Conservation (phyloP, 1,140 invertebrate species). For the Drosophila kepulauana region DNA sequence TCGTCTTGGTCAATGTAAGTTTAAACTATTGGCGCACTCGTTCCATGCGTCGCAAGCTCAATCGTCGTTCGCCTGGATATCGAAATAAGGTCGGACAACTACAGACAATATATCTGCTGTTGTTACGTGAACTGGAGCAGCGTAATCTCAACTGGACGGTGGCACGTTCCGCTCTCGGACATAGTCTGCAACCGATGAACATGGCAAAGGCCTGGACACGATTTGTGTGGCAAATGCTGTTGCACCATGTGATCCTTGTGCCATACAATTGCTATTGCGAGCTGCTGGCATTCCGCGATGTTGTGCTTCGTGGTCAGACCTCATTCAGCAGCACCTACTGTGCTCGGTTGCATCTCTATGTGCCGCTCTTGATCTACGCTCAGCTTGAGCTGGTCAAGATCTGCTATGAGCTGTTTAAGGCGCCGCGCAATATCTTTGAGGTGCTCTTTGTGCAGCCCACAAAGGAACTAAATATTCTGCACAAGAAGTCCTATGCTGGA, state of each 20-base stretch:
- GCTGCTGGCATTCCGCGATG: conserved; percentile 79
- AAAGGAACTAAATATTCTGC: conserved; percentile 86
- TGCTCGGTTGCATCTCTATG: conserved; percentile 86
- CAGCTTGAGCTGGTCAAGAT: conserved; percentile 87
- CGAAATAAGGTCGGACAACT: conserved; percentile 50
- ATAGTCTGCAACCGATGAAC: conserved; percentile 85
- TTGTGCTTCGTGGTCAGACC: conserved; percentile 83
- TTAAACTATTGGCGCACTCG: conserved; percentile 65
- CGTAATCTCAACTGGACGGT: conserved; percentile 69
- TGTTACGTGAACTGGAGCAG: conserved; percentile 83
- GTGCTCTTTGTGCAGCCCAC: conserved; percentile 86
- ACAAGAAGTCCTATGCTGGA: conserved; percentile 90
- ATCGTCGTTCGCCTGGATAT: conserved; percentile 48
- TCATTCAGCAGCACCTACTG: conserved; percentile 79
- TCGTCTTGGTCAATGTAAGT: conserved; percentile 73
- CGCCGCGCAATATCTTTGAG: conserved; percentile 87
- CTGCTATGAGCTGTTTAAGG: conserved; percentile 86
- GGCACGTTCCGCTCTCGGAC: conserved; percentile 71
- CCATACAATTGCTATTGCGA: conserved; percentile 85
- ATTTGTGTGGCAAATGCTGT: conserved; percentile 74
- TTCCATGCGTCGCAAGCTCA: conserved; percentile 47
- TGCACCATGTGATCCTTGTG: conserved; percentile 79
- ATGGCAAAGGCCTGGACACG: conserved; percentile 68
- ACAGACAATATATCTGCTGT: conserved; percentile 74
- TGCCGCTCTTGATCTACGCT: conserved; percentile 87